Evolutionary conservation across 2,888 invertebrate species (phyloP).

Genomic region (Machimus rusticus): DNA sequence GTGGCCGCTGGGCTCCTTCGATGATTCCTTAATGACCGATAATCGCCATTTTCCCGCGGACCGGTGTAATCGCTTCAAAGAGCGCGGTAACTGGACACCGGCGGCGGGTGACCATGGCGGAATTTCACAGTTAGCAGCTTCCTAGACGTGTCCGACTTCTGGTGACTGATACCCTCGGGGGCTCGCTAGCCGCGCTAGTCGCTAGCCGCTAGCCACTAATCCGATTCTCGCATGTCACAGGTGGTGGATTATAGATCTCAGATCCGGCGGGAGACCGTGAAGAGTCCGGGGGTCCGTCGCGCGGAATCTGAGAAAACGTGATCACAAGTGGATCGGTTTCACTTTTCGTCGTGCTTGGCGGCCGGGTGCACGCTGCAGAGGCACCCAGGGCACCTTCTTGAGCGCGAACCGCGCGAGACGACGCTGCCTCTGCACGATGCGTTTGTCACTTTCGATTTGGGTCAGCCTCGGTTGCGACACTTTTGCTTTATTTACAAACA

Average conservation of each 20-base stretch:
- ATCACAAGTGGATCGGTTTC: not conserved
- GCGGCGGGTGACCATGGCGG: not conserved
- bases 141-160: not conserved
- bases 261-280: not conserved
- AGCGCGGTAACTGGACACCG: not conserved
- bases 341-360: not conserved
- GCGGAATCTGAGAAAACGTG: constrained; percentile 2
- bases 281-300: not conserved
- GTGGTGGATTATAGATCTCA: not conserved
- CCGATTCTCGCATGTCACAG: not conserved
- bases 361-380: not conserved
- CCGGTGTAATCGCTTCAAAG: not conserved
- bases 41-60: not conserved
- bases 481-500: constrained; percentile 9
- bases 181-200: not conserved
- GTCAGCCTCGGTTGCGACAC: not conserved
- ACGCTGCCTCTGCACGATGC: not conserved
- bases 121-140: constrained; percentile 9
- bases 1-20: not conserved
- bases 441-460: not conserved
- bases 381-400: not conserved
- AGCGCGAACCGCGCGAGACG: not conserved
- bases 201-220: not conserved
- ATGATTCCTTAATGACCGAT: constrained; percentile 5
- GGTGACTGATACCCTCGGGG: not conserved